Evolutionary conservation across 2,888 invertebrate species (phyloP).

Genomic region (Rhogogaster chlorosoma): DNA sequence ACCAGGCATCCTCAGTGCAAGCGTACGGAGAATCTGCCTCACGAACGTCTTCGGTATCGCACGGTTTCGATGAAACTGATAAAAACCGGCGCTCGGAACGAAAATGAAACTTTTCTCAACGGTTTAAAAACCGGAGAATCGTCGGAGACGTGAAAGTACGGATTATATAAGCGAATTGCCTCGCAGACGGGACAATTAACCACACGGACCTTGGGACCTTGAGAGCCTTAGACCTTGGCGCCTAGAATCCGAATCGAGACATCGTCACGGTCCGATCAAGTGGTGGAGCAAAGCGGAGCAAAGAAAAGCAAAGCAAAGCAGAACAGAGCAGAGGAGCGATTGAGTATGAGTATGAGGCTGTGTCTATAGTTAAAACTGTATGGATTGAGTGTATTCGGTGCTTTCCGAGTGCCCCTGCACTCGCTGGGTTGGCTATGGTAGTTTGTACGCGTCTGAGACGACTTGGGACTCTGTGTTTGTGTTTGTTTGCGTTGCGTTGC

Average conservation of each 20-base stretch:
- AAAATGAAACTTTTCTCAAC: neutral
- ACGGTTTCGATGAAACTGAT: neutral
- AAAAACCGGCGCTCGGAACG: neutral
- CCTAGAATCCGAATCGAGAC: neutral
- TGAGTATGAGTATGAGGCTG: neutral
- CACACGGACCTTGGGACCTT: neutral
- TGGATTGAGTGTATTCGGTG: neutral
- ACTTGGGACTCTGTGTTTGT: neutral
- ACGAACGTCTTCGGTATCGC: neutral
- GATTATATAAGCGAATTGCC: neutral
- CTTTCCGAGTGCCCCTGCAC: constrained; percentile 17
- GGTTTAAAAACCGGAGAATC: neutral
- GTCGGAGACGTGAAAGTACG: neutral
- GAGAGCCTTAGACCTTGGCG: constrained; percentile 8
- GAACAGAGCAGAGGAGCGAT: neutral
- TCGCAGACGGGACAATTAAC: neutral
- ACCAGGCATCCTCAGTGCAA: neutral
- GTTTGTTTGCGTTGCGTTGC: neutral
- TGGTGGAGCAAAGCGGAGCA: neutral
- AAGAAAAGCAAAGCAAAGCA: neutral
- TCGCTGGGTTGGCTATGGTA: neutral
- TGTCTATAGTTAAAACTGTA: neutral
- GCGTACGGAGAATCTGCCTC: neutral
- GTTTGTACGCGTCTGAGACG: neutral
- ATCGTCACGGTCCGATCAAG: constrained; percentile 6